A percentile compares a stretch with the other conserved stretches of the same genome.
Conservation (phyloP, 2,888 invertebrate genomes). For the Crioceris asparagi region DNA sequence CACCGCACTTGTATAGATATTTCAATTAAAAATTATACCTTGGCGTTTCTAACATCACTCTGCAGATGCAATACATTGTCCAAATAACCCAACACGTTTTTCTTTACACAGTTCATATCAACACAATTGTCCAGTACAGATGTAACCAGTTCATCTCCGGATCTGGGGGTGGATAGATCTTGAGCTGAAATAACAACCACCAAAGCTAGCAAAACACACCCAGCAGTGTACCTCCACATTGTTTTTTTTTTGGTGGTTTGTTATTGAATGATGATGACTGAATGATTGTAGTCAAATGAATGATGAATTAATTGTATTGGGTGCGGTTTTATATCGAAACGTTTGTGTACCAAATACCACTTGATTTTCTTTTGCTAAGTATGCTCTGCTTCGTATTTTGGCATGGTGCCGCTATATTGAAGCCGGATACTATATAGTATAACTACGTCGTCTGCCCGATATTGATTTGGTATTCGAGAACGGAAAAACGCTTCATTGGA, state of each 20-base stretch:
- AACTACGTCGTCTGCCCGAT: too few species aligned
- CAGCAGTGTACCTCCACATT: constrained; percentile 36
- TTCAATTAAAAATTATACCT: constrained; percentile 22
- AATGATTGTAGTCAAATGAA: too few species aligned
- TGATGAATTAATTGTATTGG: constrained; percentile 36
- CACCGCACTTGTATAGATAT: not conserved
- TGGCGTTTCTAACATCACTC: constrained; percentile 47
- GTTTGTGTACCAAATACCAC: too few species aligned
- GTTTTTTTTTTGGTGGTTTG: too few species aligned
- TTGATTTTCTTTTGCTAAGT: too few species aligned
- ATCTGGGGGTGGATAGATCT: constrained; percentile 15
- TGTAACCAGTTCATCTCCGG: constrained; percentile 59
- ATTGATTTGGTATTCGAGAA: too few species aligned
- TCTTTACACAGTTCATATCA: constrained; percentile 63
- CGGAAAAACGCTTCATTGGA: too few species aligned
- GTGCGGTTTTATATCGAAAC: constrained; percentile 63
- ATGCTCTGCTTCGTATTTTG: constrained; percentile 21
- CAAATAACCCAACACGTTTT: constrained; percentile 65
- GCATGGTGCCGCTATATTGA: constrained; percentile 29
- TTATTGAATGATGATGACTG: constrained; percentile 6
- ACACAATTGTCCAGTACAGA: constrained; percentile 65
- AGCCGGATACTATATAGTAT: too few species aligned
- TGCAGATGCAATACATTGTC: constrained; percentile 57
- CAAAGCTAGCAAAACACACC: constrained; percentile 39
- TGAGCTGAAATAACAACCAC: constrained; percentile 17